Percentiles rank a stretch among this genome's conserved stretches.
These are phyloP conservation scores for Habroteleia sp. DNA, from an alignment of 2,888 invertebrate genomes.

Conservation along the genomic window DNA sequence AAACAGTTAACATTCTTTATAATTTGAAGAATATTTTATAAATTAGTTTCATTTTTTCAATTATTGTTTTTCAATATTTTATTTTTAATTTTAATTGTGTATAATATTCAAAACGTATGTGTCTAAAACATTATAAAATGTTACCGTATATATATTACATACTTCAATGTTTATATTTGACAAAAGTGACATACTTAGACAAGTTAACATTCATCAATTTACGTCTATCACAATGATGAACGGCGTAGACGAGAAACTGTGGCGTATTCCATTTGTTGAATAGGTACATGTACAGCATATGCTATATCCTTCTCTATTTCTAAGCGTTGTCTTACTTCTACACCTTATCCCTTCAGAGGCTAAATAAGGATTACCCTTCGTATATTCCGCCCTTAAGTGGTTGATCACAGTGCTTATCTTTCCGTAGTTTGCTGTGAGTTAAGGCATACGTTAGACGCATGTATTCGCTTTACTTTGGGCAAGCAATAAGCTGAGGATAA, in stretches of 20 bases:
- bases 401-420: slow-evolving; percentile 64
- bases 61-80: too few relatives aligned
- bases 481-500: slow-evolving; percentile 64
- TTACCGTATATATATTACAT: slow-evolving; percentile 19
- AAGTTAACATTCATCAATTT: slow-evolving; percentile 62
- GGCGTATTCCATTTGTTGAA: slow-evolving; percentile 59
- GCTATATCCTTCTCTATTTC: slow-evolving; percentile 35
- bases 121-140: too few relatives aligned
- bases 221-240: slow-evolving; percentile 62
- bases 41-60: too few relatives aligned
- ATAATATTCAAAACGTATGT: slow-evolving; percentile 1
- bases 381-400: slow-evolving; percentile 59
- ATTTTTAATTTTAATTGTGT: too few relatives aligned
- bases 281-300: slow-evolving; percentile 52
- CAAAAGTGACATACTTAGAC: slow-evolving; percentile 51
- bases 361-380: slow-evolving; percentile 63
- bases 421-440: slow-evolving; percentile 59
- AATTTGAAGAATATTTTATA: too few relatives aligned
- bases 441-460: slow-evolving; percentile 58
- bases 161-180: slow-evolving; percentile 39
- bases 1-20: too few relatives aligned
- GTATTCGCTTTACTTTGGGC: slow-evolving; percentile 62
- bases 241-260: slow-evolving; percentile 43
- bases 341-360: slow-evolving; percentile 44
- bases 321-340: slow-evolving; percentile 51